Evolutionary conservation across 1,140 invertebrate species (phyloP), one percentile per base, ranked within the genome.

Genomic region (Lordiphosa stackelbergi): DNA sequence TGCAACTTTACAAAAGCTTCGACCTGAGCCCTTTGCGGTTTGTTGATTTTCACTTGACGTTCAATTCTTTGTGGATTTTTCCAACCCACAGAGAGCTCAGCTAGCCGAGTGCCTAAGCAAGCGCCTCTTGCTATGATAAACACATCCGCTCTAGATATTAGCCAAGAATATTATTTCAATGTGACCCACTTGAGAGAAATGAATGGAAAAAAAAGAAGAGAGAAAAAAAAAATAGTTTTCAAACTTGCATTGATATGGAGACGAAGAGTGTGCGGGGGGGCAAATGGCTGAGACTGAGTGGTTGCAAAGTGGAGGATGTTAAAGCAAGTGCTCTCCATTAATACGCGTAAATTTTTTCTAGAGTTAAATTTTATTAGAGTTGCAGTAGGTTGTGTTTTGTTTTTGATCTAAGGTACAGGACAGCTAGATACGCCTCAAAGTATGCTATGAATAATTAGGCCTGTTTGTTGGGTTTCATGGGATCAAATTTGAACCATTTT

Each of bases 121-220:
- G 34, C 31, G 56, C 56, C 45, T 35, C 40, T 42, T 9, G 36
- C 52, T 53, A 49, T 79, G 66, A 81, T 66, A 70, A 70, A 81
- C 53, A 69, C 66, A 63, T 74, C 74, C 75, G 66, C 62, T 54
- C 53, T 53, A 81, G 66, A 81, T 81, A 61, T 64, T 64, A 58
- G 69, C 38, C 54, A 52, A 56, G 58, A 63, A 60, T 65, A 70
- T 66, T 62, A 73, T 73, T 77, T 61, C 53, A 55, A 48, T 59
- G 74, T 79, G 73, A 79, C 74, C 69, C 69, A 78, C 70, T 79
- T 79, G 58, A 41, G 19, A 11, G 6, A 40, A 49, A 55, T 48
- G 38, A 42, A 37, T 48, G 41, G 58, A 31, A 37, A 12, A n/a
- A n/a, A 34, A 11, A 24, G 22, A 24, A 24, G 22, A 24, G 22